Evolutionary conservation across 2,113 vertebrate genomes (phyloP), one percentile per base, ranked within the genome.

Genomic region (Carollia perspicillata): DNA sequence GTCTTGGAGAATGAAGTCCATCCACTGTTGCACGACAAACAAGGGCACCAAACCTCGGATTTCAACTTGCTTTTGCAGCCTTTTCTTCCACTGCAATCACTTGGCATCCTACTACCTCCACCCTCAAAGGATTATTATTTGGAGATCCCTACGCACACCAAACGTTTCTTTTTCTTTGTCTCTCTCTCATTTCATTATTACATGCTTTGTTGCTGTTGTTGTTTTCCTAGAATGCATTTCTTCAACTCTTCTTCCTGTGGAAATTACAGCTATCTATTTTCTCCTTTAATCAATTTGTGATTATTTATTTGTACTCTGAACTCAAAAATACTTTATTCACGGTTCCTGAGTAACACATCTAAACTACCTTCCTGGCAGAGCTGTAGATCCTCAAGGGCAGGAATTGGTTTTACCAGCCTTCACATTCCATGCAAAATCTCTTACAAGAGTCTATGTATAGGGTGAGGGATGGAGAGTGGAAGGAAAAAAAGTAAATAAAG

Each of bases 231-330:
- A 71, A 92, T 87, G n/a, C 13, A 75, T 69, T 87, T 86, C 30
- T 12, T 95, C 79, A 74, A 37, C 28, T 75, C 42, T 28, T 88
- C 30, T 55, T 91, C 35, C 28, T 81, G 9, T 87, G 55, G 75
- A 90, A 84, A 92, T 92, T 53, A 69, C 0, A 78, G 22, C 18
- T 75, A 26, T 30, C 40, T 33, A 69, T 33, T 63, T 93, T 22
- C 35, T 77, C 35, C 40, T n/a, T 89, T 12, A 71, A 26, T 77
- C 22, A 68, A 68, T 84, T 89, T 68, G n/a, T 84, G 55, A 66
- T 87, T 90, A 84, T 89, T 71, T 17, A 53, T 74, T 96, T 97
- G 55, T 88, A 91, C 72, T 87, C 22, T 95, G 10, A 71, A 77
- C 14, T 80, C n/a, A 17, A 12, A 92, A 51, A 37, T 49, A 87